Evolutionary conservation across 2,888 invertebrate genomes (phyloP), one percentile per base, ranked within the genome.

Genomic region (Epistrophe eligans): DNA sequence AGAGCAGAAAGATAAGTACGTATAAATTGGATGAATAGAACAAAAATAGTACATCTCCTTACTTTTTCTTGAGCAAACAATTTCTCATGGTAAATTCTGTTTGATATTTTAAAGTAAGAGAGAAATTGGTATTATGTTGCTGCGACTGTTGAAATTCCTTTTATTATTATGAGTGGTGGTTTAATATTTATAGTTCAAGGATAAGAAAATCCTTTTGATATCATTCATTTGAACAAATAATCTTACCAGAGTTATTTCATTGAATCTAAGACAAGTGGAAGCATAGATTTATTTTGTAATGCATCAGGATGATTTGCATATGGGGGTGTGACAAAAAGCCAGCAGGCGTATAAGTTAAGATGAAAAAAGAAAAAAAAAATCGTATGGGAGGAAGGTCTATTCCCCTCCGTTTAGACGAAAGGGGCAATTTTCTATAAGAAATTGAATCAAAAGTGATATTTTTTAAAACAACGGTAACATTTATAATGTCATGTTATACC

Each of bases 181-280:
- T 50, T 50, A 70, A 77, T 77, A 77, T 77, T 77, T 70, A 60
- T 70, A 48, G 24, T 48, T 35, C 38, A 40, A 48, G 58, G 28
- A 13, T 38, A 24, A 48, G n/a, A 60, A 11, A 60, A 50, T 45
- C 38, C 28, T 52, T 62, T 38, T 11, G 38, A 9, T n/a, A 58
- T 32, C 58, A 35, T 60, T 60, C 19, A 19, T 19, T 60, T 13
- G 19, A 38, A 38, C 1, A 13, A 60, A 40, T 19, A 24, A 40
- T 60, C 35, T 40, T 60, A 38, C 11, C 13, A 15, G 19, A 60
- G 13, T 38, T 19, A 60, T 24, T 60, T 60, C 24, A 60, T 40
- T 40, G 40, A 19, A 60, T 58, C 15, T n/a, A 1, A 35, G 35
- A 58, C 10, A 35, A 17, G 9, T 28, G 32, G 4, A 9, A 35